Evolutionary conservation across 2,797 vertebrate genomes (phyloP).

Genomic region (Gephyroberyx darwinii): DNA sequence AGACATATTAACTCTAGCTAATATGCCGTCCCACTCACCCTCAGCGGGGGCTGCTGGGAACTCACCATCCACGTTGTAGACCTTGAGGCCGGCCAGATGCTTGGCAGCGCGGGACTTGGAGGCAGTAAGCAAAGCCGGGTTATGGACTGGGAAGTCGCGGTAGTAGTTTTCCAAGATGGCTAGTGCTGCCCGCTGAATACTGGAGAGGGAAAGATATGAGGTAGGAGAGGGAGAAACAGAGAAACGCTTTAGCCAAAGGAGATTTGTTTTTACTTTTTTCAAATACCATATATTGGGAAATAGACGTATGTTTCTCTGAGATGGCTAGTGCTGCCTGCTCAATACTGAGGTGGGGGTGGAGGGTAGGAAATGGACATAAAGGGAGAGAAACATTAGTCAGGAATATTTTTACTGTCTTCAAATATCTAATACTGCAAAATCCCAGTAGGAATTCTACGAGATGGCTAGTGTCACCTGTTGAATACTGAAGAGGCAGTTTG

Average conservation of each 20-base stretch:
- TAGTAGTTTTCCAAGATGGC: constrained; percentile 92
- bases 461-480: neutral
- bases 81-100: constrained; percentile 90
- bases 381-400: too few species aligned
- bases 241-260: neutral
- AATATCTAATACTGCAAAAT: constrained; percentile 10
- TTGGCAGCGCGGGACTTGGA: constrained; percentile 88
- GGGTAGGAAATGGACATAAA: neutral
- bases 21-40: constrained; percentile 67
- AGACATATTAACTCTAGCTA: neutral
- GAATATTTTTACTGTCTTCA: neutral
- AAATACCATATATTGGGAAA: neutral
- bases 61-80: constrained; percentile 93
- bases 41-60: constrained; percentile 71
- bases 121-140: constrained; percentile 86
- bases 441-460: constrained; percentile 23
- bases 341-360: neutral
- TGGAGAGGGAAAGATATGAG: constrained; percentile 42
- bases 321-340: neutral
- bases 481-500: constrained; percentile 5
- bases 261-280: neutral
- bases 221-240: neutral
- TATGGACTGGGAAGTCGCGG: constrained; percentile 89
- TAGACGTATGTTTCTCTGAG: too few species aligned
- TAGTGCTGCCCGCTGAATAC: constrained; percentile 89